Evolutionary conservation across 2,113 vertebrate species (phyloP).

Genomic region (Rhea pennata): DNA sequence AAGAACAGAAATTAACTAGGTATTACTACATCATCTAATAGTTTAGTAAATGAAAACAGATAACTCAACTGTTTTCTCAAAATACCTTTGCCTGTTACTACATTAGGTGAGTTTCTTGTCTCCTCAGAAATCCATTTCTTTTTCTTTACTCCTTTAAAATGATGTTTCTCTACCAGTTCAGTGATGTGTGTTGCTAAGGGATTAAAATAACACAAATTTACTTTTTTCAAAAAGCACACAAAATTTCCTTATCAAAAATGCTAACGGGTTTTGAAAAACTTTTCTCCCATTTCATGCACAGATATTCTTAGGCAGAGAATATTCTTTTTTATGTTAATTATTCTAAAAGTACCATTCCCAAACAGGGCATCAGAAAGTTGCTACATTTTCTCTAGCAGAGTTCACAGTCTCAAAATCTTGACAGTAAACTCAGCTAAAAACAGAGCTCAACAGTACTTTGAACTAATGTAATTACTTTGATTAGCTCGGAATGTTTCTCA

Average conservation of each 20-base stretch:
- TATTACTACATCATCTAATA: background rate
- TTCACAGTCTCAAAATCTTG: background rate
- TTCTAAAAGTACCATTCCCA: conserved; percentile 11
- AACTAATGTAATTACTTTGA: background rate
- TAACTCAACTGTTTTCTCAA: background rate
- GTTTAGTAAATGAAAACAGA: background rate
- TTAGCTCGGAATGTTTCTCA: background rate
- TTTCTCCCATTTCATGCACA: background rate
- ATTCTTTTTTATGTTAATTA: conserved; percentile 1
- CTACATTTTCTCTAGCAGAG: background rate
- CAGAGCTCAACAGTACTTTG: background rate
- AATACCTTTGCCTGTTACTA: background rate
- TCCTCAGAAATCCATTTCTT: conserved; percentile 43
- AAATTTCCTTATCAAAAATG: background rate
- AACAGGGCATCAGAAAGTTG: background rate
- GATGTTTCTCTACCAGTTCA: conserved; percentile 45
- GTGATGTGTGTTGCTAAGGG: conserved; percentile 42
- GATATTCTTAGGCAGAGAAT: background rate
- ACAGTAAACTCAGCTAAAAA: no score
- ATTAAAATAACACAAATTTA: background rate
- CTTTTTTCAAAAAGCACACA: background rate
- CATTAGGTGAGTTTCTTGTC: background rate
- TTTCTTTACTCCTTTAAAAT: conserved; percentile 65
- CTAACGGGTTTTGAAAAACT: conserved; percentile 2
- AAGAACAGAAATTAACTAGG: background rate